A percentile compares a stretch with the other conserved stretches of the same genome.
Evolutionary conservation across 2,888 invertebrate species (phyloP).

Genomic region (Zaprionus lineosus): DNA sequence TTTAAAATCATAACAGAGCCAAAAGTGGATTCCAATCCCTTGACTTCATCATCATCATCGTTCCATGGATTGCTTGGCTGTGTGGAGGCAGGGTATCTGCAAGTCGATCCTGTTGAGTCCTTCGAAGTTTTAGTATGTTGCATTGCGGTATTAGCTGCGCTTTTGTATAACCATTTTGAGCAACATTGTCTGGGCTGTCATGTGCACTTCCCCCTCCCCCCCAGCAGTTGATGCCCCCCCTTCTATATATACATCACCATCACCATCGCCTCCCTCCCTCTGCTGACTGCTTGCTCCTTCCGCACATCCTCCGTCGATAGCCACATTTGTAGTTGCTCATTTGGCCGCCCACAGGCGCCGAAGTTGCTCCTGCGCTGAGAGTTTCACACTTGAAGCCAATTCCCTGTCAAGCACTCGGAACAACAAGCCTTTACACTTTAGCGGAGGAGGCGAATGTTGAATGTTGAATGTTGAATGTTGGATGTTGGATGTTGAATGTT

Average conservation of each 20-base stretch:
- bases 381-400: slow-evolving; percentile 31
- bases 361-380: slow-evolving; percentile 35
- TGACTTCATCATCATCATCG: too few relatives aligned
- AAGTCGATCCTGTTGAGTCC: not conserved
- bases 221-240: too few relatives aligned
- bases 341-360: slow-evolving; percentile 6
- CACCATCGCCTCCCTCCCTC: too few relatives aligned
- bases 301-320: not conserved
- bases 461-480: too few relatives aligned
- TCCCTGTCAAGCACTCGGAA: slow-evolving; percentile 32
- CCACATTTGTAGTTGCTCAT: not conserved
- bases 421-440: slow-evolving; percentile 47
- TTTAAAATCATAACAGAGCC: too few relatives aligned
- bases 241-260: too few relatives aligned
- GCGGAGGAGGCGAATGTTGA: slow-evolving; percentile 25
- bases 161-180: slow-evolving; percentile 32
- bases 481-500: too few relatives aligned
- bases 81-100: not conserved
- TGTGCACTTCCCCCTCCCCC: slow-evolving; percentile 9
- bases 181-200: slow-evolving; percentile 31
- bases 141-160: slow-evolving; percentile 17
- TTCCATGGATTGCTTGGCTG: not conserved
- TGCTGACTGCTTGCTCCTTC: not conserved
- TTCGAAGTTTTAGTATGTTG: too few relatives aligned
- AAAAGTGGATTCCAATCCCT: too few relatives aligned